Base-by-base conservation (phyloP, 2,888 invertebrate genomes). In the Drosophila prostipennis region DNA sequence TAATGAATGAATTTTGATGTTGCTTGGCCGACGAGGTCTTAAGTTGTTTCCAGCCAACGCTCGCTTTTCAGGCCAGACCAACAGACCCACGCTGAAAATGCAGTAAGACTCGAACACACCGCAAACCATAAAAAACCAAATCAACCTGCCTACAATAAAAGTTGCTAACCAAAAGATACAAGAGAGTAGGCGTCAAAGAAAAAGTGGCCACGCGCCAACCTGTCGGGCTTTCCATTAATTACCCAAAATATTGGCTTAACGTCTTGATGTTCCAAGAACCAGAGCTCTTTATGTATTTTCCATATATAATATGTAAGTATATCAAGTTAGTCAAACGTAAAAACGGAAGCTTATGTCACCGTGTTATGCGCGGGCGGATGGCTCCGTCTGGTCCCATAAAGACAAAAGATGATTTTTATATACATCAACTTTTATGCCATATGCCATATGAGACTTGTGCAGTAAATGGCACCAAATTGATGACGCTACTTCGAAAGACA, bases 201-300 rank as follows among this genome's bases (percentile, higher is more conserved):
- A 73, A 61, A 56, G 39, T 45, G 60, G 80, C 70, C 86, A 86
- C 80, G 87, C 79, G 80, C 79, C 85, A 63, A 74, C 55, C 57
- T 79, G 64, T 58, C 42, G 67, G 49, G 58, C 69, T 77, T 67
- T 59, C 49, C 67, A 65, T 81, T 85, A 85, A 80, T 80, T 81
- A 74, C 69, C 79, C 67, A 40, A 69, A 23, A 63, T 52, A 57
- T 48, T 55, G 48, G 56, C 63, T 53, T 8, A 19, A 10, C 39
- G 19, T 19, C 32, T 3, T 11, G 42, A 11, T 11, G 16, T 19
- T 42, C 42, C 42, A 13, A 42, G 42, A 19, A 42, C 2, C 19
- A 6, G 7, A 19, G 42, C 16, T 19, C 16, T 10, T 16, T 42
- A 37, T 37, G 37, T 37, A 11, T 34, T n/a, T 37, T n/a, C 6